These are phyloP conservation scores for Palythoa heliodiscus DNA, from an alignment of 92 coral and sea anemone genomes.

Conservation along the genomic window DNA sequence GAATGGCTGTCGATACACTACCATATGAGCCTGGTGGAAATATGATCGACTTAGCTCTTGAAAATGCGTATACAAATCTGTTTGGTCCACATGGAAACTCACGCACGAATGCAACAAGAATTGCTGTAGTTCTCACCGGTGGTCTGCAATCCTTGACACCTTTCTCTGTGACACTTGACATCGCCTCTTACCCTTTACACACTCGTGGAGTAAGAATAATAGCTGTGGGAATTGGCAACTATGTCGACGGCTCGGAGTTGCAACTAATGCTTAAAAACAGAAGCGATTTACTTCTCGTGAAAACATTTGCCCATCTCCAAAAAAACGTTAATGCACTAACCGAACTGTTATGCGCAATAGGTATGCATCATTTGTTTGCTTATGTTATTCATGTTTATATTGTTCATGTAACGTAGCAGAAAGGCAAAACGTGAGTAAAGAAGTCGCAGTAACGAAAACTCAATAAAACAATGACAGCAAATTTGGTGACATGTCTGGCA, in stretches of 20 bases:
- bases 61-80: slow-evolving; percentile 31
- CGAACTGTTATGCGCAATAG: slow-evolving; percentile 13
- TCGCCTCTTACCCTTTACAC: slow-evolving; percentile 24
- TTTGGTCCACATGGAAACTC: slow-evolving; percentile 28
- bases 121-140: slow-evolving; percentile 28
- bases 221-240: slow-evolving; percentile 26
- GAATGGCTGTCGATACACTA: neutral
- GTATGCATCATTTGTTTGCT: neutral
- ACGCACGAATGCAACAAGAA: neutral
- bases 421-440: no score
- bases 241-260: slow-evolving; percentile 14
- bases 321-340: neutral
- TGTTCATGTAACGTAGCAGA: no score
- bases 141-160: slow-evolving; percentile 20
- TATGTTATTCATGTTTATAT: no score
- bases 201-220: slow-evolving; percentile 25
- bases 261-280: slow-evolving; percentile 20
- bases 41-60: slow-evolving; percentile 20
- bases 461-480: no score
- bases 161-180: slow-evolving; percentile 27
- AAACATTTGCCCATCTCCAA: slow-evolving; percentile 12
- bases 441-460: no score
- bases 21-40: slow-evolving; percentile 22
- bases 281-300: slow-evolving; percentile 7
- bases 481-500: no score